phyloP scores from a whole-genome alignment of 2,888 invertebrate species.

The Labia minor region DNA sequence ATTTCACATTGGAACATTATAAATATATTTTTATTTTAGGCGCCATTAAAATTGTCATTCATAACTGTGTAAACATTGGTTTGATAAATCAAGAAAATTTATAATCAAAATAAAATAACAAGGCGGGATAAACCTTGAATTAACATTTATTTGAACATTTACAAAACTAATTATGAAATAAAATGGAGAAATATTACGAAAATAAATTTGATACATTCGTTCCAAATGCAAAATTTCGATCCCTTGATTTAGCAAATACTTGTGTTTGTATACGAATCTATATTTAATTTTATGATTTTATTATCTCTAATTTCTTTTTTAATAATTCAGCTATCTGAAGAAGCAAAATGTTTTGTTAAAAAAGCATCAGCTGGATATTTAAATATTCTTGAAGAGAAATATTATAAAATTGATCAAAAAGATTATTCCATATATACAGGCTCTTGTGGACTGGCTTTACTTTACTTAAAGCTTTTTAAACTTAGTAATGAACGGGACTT shows the following conservation, averaged over 20 bases:
- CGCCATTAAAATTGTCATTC: too few species aligned
- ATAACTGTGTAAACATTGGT: too few species aligned
- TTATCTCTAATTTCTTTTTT: not conserved
- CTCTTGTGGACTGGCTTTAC: conserved; percentile 55
- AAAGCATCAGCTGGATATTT: not conserved
- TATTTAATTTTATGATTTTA: not conserved
- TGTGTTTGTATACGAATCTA: not conserved
- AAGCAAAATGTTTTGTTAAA: not conserved
- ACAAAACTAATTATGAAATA: not conserved
- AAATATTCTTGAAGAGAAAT: not conserved
- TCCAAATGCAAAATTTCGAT: not conserved
- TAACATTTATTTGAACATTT: too few species aligned
- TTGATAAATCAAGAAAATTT: too few species aligned
- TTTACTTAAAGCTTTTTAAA: conserved; percentile 45
- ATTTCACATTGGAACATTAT: too few species aligned
- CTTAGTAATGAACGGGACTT: conserved; percentile 30
- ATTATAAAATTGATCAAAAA: not conserved
- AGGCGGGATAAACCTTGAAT: too few species aligned
- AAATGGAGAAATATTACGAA: not conserved
- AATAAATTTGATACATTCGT: not conserved
- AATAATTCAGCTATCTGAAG: not conserved
- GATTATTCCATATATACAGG: conserved; percentile 69
- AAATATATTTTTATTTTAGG: too few species aligned
- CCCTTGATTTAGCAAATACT: not conserved
- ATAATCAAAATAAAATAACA: too few species aligned